Evolutionary conservation across 1,140 invertebrate species (phyloP).

Genomic region (Stenopsyche tienmushanensis): DNA sequence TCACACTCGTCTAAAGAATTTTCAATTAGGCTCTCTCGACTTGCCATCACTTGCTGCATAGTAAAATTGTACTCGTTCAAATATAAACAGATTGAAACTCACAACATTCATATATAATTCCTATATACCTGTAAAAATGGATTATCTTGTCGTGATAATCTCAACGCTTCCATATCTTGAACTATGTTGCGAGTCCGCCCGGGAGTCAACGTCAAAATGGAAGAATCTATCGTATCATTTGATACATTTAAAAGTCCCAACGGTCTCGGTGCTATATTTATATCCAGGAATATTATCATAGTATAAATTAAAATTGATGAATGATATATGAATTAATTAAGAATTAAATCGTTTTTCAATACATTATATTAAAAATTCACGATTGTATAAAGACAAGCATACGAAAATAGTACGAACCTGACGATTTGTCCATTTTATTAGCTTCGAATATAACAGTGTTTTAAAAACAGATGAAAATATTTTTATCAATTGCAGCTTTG

Average conservation of each 20-base stretch:
- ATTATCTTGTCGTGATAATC: slow-evolving; percentile 78
- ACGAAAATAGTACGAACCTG: too few relatives aligned
- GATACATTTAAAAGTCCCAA: slow-evolving; percentile 39
- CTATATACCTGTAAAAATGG: slow-evolving; percentile 70
- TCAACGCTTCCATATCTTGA: slow-evolving; percentile 78
- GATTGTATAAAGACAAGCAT: too few relatives aligned
- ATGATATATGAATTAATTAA: too few relatives aligned
- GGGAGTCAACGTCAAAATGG: slow-evolving; percentile 69
- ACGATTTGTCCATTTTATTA: too few relatives aligned
- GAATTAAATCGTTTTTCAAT: too few relatives aligned
- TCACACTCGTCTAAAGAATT: slow-evolving; percentile 68
- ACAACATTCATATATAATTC: neutral
- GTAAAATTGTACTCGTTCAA: slow-evolving; percentile 19
- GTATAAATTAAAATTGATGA: too few relatives aligned
- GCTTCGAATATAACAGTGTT: too few relatives aligned
- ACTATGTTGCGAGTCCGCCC: slow-evolving; percentile 75
- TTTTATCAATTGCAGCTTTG: too few relatives aligned
- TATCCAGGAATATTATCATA: too few relatives aligned
- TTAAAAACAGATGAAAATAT: too few relatives aligned
- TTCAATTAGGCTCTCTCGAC: slow-evolving; percentile 73
- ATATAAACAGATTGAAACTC: neutral
- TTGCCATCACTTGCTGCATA: slow-evolving; percentile 69
- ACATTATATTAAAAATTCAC: too few relatives aligned
- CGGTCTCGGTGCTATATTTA: slow-evolving; percentile 34
- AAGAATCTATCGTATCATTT: slow-evolving; percentile 44